Conservation (phyloP, 2,888 invertebrate genomes). For the Lasiommata megera region DNA sequence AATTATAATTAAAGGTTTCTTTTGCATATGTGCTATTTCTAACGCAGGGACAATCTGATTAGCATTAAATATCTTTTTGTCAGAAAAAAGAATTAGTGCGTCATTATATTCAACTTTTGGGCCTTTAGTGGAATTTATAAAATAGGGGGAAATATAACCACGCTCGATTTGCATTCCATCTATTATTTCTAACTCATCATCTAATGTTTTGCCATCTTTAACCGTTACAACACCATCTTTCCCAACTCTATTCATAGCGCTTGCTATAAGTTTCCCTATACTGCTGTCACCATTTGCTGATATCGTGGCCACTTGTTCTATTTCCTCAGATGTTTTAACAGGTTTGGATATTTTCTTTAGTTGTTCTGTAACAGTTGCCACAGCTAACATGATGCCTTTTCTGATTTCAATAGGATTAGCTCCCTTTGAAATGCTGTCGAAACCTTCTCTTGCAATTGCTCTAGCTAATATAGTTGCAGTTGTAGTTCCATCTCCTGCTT, state of each 20-base stretch:
- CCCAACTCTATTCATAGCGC: slow-evolving; percentile 98
- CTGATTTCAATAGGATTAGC: slow-evolving; percentile 98
- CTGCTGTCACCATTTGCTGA: slow-evolving; percentile 97
- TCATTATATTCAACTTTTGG: slow-evolving; percentile 98
- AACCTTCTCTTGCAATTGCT: slow-evolving; percentile 98
- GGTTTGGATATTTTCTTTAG: slow-evolving; percentile 93
- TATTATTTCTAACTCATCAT: slow-evolving; percentile 95
- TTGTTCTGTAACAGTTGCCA: slow-evolving; percentile 92
- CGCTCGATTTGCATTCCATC: slow-evolving; percentile 99
- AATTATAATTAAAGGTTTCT: slow-evolving; percentile 96
- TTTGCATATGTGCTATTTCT: slow-evolving; percentile 94
- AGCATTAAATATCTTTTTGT: slow-evolving; percentile 97
- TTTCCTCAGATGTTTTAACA: slow-evolving; percentile 97
- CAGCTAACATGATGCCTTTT: slow-evolving; percentile 95
- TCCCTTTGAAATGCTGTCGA: slow-evolving; percentile 97
- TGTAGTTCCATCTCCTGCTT: slow-evolving; percentile 99
- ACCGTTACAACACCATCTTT: slow-evolving; percentile 99
- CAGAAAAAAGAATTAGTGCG: slow-evolving; percentile 93
- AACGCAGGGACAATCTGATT: slow-evolving; percentile 97
- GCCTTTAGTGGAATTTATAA: slow-evolving; percentile 98
- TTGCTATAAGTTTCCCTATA: slow-evolving; percentile 95
- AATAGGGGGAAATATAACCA: slow-evolving; percentile 99
- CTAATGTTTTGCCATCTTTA: slow-evolving; percentile 98
- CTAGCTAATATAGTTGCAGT: slow-evolving; percentile 98
- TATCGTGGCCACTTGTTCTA: slow-evolving; percentile 99